Conservation (phyloP, 2,797 vertebrate genomes). For the Coluber constrictor region DNA sequence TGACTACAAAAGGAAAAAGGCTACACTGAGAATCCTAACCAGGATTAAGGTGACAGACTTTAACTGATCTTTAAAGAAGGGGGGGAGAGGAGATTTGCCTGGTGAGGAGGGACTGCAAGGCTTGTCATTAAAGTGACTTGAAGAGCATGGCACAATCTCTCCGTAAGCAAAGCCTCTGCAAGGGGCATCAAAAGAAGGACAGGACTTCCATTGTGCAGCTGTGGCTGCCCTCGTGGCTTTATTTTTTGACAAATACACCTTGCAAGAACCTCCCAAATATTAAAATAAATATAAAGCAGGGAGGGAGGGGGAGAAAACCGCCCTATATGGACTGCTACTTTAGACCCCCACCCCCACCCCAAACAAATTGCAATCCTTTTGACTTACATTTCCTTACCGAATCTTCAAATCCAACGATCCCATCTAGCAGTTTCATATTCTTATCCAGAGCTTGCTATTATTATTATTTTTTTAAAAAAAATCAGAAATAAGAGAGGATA, state of each 20-base stretch:
- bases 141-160: not conserved
- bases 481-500: not conserved
- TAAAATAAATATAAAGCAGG: not conserved
- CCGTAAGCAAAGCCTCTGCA: not conserved
- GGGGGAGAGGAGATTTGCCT: too few relatives aligned
- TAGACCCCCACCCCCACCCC: too few relatives aligned
- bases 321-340: not conserved
- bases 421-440: slow-evolving; percentile 88
- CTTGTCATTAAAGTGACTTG: not conserved
- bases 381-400: slow-evolving; percentile 91
- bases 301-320: not conserved
- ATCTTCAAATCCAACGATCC: slow-evolving; percentile 89
- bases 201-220: not conserved
- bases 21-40: not conserved
- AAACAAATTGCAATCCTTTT: not conserved
- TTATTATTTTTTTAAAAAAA: not conserved
- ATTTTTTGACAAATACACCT: not conserved
- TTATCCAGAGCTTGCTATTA: slow-evolving; percentile 86
- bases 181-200: not conserved
- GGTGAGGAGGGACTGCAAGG: not conserved
- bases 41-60: not conserved
- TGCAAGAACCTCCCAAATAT: not conserved
- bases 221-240: not conserved
- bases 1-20: slow-evolving; percentile 73
- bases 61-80: not conserved